Conservation (phyloP, 2,113 vertebrate species). For the Corythoichthys haematopterus region DNA sequence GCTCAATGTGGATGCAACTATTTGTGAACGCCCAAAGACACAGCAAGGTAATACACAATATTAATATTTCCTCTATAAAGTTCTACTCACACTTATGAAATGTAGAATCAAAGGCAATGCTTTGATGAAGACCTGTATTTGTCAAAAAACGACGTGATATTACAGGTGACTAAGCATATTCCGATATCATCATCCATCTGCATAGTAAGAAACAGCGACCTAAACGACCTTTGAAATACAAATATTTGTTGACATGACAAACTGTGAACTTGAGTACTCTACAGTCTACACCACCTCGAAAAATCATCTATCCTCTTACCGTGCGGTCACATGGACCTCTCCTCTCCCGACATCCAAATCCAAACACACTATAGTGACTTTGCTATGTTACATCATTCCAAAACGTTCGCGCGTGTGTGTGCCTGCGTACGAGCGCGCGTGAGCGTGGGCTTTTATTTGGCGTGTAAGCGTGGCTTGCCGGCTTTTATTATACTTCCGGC, state of each 20-base stretch:
- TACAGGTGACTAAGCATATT: too few relatives aligned
- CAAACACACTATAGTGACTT: conserved; percentile 28
- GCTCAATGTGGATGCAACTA: conserved; percentile 1
- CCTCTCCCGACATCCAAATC: conserved; percentile 9
- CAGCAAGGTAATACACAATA: not conserved
- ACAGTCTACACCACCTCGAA: not conserved
- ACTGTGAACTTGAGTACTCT: too few relatives aligned
- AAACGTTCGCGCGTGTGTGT: not conserved
- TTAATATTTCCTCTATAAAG: not conserved
- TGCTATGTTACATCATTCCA: conserved; percentile 26
- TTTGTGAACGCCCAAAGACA: conserved; percentile 15
- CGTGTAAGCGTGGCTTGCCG: not conserved
- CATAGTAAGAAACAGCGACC: too few relatives aligned
- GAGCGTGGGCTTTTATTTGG: too few relatives aligned
- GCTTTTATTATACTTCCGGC: conserved; percentile 36
- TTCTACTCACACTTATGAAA: not conserved
- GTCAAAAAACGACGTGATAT: too few relatives aligned
- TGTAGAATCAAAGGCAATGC: not conserved
- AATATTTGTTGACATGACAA: not conserved
- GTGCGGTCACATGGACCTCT: conserved; percentile 12
- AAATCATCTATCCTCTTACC: conserved; percentile 37
- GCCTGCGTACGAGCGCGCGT: not conserved
- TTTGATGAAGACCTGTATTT: not conserved
- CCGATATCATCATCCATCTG: too few relatives aligned
- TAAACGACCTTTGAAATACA: not conserved